Percentiles rank a stretch among this genome's conserved stretches.
Conservation (phyloP, 2,113 vertebrate genomes). For the Hyaena hyaena region DNA sequence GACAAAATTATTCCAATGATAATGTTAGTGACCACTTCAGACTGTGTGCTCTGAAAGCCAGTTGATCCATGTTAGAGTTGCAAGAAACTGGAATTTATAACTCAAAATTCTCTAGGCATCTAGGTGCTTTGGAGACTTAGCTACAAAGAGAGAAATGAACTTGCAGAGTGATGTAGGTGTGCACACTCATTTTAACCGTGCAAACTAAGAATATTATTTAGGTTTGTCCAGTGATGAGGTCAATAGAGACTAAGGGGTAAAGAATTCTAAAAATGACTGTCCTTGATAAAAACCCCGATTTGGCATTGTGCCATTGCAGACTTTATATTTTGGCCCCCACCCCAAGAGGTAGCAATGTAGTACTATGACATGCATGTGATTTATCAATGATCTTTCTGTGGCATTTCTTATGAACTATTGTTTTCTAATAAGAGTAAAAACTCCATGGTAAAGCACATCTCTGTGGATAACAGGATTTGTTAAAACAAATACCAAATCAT, state of each 20-base stretch:
- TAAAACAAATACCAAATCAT: slow-evolving; percentile 1
- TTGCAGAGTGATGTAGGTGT: background rate
- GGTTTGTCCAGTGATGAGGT: background rate
- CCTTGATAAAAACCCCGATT: background rate
- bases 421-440: slow-evolving; percentile 26
- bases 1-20: slow-evolving; percentile 35
- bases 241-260: background rate
- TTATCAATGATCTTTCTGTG: background rate
- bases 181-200: background rate
- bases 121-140: slow-evolving; percentile 62
- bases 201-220: background rate
- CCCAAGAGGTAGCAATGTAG: background rate
- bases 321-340: background rate
- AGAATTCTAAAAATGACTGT: background rate
- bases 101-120: background rate
- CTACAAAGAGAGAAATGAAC: slow-evolving; percentile 44
- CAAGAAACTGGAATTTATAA: slow-evolving; percentile 72
- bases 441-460: background rate
- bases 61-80: slow-evolving; percentile 73
- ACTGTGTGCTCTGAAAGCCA: slow-evolving; percentile 67
- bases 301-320: background rate
- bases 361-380: background rate
- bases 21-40: slow-evolving; percentile 77
- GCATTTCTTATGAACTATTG: background rate
- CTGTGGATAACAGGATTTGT: background rate